phyloP scores from a whole-genome alignment of 2,113 vertebrate species.

The Xyrauchen texanus region DNA sequence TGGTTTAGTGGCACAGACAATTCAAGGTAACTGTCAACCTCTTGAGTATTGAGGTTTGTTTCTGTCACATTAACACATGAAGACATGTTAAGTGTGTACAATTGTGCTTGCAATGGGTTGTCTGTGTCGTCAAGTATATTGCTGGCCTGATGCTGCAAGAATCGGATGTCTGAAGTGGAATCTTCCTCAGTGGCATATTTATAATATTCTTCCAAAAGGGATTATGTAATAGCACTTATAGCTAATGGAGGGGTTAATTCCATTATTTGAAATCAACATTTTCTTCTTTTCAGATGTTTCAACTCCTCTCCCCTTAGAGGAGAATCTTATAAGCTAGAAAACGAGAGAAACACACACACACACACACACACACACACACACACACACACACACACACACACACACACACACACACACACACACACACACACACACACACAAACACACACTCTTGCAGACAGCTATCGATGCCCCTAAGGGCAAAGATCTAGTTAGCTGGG shows the following conservation, averaged over 20 bases:
- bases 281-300: constrained; percentile 3
- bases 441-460: constrained; percentile 11
- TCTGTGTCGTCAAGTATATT: too few relatives aligned
- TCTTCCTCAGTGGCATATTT: background rate
- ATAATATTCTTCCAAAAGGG: background rate
- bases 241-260: background rate
- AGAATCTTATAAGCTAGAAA: background rate
- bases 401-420: background rate
- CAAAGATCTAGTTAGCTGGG: constrained; percentile 34
- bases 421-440: background rate
- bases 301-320: background rate
- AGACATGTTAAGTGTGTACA: too few relatives aligned
- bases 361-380: too few relatives aligned
- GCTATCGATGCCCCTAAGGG: constrained; percentile 28
- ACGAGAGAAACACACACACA: background rate
- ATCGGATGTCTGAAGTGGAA: background rate
- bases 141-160: too few relatives aligned
- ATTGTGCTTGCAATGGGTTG: too few relatives aligned
- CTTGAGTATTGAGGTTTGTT: too few relatives aligned
- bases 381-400: too few relatives aligned
- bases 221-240: constrained; percentile 16
- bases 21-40: too few relatives aligned
- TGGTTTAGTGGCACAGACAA: too few relatives aligned
- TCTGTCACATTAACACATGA: too few relatives aligned
- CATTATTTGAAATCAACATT: background rate